Evolutionary conservation across 1,140 invertebrate genomes (phyloP).

Genomic region (Bombus vancouverensis): DNA sequence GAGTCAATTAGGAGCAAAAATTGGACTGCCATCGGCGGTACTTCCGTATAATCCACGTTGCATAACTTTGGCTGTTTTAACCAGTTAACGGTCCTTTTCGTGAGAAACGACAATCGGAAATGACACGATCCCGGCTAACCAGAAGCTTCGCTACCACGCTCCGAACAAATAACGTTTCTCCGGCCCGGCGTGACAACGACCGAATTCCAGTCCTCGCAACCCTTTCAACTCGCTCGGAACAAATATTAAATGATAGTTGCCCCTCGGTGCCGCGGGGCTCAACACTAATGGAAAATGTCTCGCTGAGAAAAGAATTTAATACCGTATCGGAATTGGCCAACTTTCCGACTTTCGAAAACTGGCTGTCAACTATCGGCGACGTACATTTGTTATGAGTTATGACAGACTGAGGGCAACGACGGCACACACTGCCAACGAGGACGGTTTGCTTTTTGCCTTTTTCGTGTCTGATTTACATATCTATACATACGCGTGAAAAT

Average conservation of each 20-base stretch:
- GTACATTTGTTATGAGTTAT: slow-evolving; percentile 8
- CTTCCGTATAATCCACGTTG: slow-evolving; percentile 47
- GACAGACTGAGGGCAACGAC: too few relatives aligned
- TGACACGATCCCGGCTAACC: slow-evolving; percentile 64
- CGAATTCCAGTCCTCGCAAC: not conserved
- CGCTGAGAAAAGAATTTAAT: slow-evolving; percentile 18
- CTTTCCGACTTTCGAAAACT: not conserved
- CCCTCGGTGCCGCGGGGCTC: not conserved
- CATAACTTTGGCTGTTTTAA: slow-evolving; percentile 18
- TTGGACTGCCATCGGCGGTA: slow-evolving; percentile 34
- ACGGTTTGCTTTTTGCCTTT: too few relatives aligned
- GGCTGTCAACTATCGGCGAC: slow-evolving; percentile 6
- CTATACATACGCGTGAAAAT: too few relatives aligned
- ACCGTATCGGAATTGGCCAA: slow-evolving; percentile 16
- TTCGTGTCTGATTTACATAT: too few relatives aligned
- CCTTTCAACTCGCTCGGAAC: slow-evolving; percentile 8
- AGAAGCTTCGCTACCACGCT: slow-evolving; percentile 37
- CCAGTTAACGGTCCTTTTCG: slow-evolving; percentile 40
- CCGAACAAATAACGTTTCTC: slow-evolving; percentile 57
- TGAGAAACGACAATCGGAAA: slow-evolving; percentile 76
- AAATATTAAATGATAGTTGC: slow-evolving; percentile 30
- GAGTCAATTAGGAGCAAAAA: slow-evolving; percentile 48
- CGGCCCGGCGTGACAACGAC: not conserved
- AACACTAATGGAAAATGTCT: slow-evolving; percentile 37
- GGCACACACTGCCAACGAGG: too few relatives aligned